Base-by-base conservation (phyloP, 30 jellyfish, hydroid and myxozoan species). In the Pelagia noctiluca region DNA sequence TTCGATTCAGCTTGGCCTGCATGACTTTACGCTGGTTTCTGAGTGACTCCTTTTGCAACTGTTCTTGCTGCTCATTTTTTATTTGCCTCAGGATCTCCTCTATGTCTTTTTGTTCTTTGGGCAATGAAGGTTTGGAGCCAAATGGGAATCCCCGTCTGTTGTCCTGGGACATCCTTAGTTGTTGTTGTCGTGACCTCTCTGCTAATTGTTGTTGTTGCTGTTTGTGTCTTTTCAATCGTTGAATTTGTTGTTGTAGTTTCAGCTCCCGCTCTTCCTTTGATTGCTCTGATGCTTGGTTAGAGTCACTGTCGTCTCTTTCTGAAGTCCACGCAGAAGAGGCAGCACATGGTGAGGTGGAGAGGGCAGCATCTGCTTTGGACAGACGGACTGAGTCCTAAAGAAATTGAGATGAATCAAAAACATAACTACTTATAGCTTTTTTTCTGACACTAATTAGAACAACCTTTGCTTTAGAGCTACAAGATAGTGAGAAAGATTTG, bases 91-190 rank as follows among this genome's bases (percentile, higher is more conserved):
- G 66, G 24, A 79, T 18, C 64, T 79, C 82, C 47, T 79, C 89
- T 49, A 79, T 63, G 19, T 79, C 89, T 42, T 79, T 63, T 63
- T 63, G 68, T 0, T 49, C 82, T 37, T 82, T 21, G 35, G 89
- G 89, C 19, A 79, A 73, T 30, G 89, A 82, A 35, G 89, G 89
- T 82, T 79, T 79, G 29, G 89, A 79, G 10, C 82, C 89, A 10
- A 79, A 79, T 21, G 89, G 82, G 10, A 60, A 13, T 31, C 64
- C 32, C 5, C 16, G 3, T 8, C 28, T 34, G 1, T 33, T 52
- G 7, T 52, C 68, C 7, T 52, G 68, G 7, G 21, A 25, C 68
- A 52, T 52, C 21, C 68, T 8, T 30, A 52, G 21, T 52, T 52
- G 68, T 52, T 52, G 68, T 19, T 52, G 68, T 52, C 68, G 12